phyloP scores from a whole-genome alignment of 2,797 vertebrate species.

The Muscicapa striata region DNA sequence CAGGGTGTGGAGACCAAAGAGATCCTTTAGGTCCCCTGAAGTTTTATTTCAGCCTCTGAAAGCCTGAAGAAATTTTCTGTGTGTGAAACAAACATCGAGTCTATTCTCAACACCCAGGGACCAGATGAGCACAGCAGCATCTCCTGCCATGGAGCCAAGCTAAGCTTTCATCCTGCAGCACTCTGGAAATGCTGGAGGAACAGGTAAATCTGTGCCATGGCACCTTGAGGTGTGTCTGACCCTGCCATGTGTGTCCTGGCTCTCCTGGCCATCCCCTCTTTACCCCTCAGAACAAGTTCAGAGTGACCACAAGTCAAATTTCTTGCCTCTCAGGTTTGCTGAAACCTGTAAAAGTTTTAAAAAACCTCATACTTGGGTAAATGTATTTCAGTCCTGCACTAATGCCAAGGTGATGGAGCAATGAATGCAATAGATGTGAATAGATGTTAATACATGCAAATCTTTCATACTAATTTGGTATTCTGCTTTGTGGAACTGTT shows the following conservation, averaged over 20 bases:
- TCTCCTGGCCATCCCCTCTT: not conserved
- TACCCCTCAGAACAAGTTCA: not conserved
- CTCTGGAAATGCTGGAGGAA: not conserved
- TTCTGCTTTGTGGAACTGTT: not conserved
- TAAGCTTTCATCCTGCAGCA: not conserved
- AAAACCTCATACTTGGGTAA: too few species aligned
- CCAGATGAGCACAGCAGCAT: not conserved
- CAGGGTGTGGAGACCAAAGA: not conserved
- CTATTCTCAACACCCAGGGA: not conserved
- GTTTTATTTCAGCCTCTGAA: not conserved
- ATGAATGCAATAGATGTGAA: not conserved
- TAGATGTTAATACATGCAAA: not conserved
- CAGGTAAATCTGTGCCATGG: accelerated
- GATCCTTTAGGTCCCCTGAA: not conserved
- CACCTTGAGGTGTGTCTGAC: not conserved
- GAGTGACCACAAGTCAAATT: not conserved
- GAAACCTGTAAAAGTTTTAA: not conserved
- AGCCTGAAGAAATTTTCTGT: not conserved
- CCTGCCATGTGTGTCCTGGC: accelerated
- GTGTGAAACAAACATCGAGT: not conserved
- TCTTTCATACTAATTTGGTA: not conserved
- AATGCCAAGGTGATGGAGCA: not conserved
- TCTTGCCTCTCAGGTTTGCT: not conserved
- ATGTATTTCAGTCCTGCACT: not conserved
- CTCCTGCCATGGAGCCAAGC: not conserved